These are phyloP conservation scores for Panonychus citri DNA, from an alignment of 1,140 invertebrate species.

Conservation along the genomic window DNA sequence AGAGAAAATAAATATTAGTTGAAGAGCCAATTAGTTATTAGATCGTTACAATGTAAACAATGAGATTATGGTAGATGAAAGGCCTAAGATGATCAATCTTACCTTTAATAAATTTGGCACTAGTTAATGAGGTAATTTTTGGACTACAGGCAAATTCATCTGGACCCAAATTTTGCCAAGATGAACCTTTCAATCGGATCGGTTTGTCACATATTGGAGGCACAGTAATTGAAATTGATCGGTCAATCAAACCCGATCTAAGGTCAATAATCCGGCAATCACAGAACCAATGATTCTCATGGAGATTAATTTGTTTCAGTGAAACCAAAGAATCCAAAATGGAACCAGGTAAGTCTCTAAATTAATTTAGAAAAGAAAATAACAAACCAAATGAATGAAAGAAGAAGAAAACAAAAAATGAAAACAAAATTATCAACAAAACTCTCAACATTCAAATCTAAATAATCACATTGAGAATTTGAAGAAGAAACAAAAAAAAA, in stretches of 20 bases:
- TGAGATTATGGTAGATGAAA: no score
- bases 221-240: slow-evolving; percentile 43
- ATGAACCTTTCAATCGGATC: slow-evolving; percentile 30
- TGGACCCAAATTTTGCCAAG: slow-evolving; percentile 45
- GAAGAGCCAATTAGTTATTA: no score
- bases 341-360: slow-evolving; percentile 21
- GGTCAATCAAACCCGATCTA: slow-evolving; percentile 46
- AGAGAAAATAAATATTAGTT: background rate
- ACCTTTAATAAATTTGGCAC: background rate
- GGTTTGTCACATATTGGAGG: slow-evolving; percentile 43
- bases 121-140: slow-evolving; percentile 11
- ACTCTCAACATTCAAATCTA: no score
- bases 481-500: no score
- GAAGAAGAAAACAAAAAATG: no score
- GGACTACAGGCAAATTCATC: slow-evolving; percentile 57
- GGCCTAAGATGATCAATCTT: no score
- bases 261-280: slow-evolving; percentile 45
- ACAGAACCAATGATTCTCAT: slow-evolving; percentile 59
- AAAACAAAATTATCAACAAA: no score
- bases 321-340: slow-evolving; percentile 35
- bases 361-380: background rate
- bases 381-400: no score
- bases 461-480: no score
- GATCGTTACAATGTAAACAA: no score
- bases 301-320: slow-evolving; percentile 44